Evolutionary conservation across 2,797 vertebrate genomes (phyloP).

Genomic region (Sebastes goodei): DNA sequence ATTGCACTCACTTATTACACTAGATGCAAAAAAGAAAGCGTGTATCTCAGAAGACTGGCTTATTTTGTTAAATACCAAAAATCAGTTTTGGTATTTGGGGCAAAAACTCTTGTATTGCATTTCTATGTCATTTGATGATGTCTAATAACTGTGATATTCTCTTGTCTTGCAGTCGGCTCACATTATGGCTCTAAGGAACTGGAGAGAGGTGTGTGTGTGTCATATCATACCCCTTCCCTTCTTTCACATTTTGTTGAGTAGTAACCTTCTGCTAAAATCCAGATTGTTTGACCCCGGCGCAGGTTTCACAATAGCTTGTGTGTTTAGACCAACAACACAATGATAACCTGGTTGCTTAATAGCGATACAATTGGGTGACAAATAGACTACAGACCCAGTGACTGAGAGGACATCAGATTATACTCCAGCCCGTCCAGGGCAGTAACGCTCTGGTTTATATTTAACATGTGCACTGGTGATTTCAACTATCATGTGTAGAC

Average conservation of each 20-base stretch:
- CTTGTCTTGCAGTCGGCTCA: slow-evolving; percentile 89
- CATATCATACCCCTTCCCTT: neutral
- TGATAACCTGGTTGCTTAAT: no score
- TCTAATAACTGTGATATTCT: neutral
- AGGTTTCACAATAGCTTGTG: neutral
- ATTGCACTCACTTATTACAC: neutral
- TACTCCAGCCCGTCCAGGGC: accelerated
- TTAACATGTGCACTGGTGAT: no score
- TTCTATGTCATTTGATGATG: neutral
- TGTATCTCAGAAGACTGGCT: neutral
- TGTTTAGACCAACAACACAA: no score
- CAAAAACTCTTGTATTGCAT: neutral
- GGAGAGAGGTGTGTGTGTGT: slow-evolving; percentile 89
- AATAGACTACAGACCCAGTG: no score
- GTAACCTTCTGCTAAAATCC: neutral
- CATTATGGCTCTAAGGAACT: slow-evolving; percentile 91
- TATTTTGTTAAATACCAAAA: neutral
- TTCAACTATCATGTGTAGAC: no score
- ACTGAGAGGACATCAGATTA: no score
- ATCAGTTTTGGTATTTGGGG: neutral
- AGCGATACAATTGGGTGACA: no score
- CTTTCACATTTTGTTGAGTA: neutral
- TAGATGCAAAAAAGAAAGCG: neutral
- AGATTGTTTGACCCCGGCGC: neutral
- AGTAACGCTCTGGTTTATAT: no score